phyloP scores from a whole-genome alignment of 92 coral and sea anemone genomes.

The Epizoanthus scotinus region DNA sequence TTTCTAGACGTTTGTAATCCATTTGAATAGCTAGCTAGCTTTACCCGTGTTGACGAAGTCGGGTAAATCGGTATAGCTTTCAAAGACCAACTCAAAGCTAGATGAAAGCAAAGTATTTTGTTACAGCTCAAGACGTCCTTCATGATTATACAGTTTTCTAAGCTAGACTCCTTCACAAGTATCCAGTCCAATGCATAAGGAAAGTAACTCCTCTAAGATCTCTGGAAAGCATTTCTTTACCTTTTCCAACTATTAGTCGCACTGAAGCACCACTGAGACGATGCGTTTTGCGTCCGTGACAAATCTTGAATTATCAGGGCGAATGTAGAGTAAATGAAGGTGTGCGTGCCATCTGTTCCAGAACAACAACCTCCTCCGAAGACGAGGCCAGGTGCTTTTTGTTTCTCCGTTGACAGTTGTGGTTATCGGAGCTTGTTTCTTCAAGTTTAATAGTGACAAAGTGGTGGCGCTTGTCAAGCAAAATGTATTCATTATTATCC shows the following conservation, averaged over 20 bases:
- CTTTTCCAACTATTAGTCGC: background rate
- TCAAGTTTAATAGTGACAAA: background rate
- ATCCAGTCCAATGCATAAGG: background rate
- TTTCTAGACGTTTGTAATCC: background rate
- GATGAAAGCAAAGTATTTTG: constrained; percentile 51
- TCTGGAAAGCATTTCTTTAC: background rate
- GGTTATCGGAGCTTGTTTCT: background rate
- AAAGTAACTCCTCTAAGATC: background rate
- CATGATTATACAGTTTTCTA: background rate
- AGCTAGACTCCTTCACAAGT: background rate
- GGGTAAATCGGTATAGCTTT: constrained; percentile 4
- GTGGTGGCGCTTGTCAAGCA: background rate
- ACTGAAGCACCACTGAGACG: background rate
- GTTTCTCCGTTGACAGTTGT: background rate
- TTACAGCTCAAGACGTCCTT: constrained; percentile 48
- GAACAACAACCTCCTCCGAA: background rate
- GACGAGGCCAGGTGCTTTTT: constrained; percentile 9
- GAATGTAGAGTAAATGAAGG: background rate
- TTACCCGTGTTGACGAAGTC: constrained; percentile 25
- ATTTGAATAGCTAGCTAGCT: constrained; percentile 22
- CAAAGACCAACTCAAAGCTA: constrained; percentile 68
- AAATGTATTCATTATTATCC: background rate
- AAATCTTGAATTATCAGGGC: background rate
- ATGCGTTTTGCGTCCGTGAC: background rate
- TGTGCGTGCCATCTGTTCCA: constrained; percentile 32